Conservation (phyloP, 1,140 invertebrate species). For the Mercenaria mercenaria region DNA sequence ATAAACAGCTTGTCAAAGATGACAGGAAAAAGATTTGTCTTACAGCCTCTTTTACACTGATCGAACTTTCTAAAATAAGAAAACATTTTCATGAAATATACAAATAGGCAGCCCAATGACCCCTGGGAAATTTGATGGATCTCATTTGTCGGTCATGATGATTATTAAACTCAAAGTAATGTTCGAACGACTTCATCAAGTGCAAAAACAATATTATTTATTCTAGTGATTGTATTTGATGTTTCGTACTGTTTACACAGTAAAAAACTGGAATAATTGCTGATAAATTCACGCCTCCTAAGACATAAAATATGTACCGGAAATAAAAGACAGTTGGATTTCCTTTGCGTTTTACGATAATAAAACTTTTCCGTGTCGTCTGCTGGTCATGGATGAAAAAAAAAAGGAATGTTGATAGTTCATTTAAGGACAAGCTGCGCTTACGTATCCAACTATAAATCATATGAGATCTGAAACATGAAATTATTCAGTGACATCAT, state of each 20-base stretch:
- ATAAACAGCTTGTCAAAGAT: slow-evolving; percentile 2
- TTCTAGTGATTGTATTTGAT: not conserved
- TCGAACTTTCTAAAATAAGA: not conserved
- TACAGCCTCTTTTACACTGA: not conserved
- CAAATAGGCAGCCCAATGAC: not conserved
- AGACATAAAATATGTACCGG: slow-evolving; percentile 13
- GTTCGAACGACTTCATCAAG: not conserved
- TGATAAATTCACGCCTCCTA: not conserved
- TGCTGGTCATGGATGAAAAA: not conserved
- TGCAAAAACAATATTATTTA: not conserved
- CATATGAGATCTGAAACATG: too few relatives aligned
- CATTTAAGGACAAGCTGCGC: not conserved
- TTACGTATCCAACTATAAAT: too few relatives aligned
- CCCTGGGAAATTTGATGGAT: not conserved
- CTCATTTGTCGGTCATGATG: not conserved
- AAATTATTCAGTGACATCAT: too few relatives aligned
- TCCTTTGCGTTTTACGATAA: slow-evolving; percentile 5
- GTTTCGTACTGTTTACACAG: not conserved
- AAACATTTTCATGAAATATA: not conserved
- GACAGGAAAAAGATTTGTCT: not conserved
- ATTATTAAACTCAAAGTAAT: not conserved
- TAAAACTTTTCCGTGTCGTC: not conserved
- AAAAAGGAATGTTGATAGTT: not conserved
- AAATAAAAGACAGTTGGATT: slow-evolving; percentile 18
- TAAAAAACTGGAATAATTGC: not conserved